Conservation (phyloP, 2,113 vertebrate species). For the Paedocypris sp. region DNA sequence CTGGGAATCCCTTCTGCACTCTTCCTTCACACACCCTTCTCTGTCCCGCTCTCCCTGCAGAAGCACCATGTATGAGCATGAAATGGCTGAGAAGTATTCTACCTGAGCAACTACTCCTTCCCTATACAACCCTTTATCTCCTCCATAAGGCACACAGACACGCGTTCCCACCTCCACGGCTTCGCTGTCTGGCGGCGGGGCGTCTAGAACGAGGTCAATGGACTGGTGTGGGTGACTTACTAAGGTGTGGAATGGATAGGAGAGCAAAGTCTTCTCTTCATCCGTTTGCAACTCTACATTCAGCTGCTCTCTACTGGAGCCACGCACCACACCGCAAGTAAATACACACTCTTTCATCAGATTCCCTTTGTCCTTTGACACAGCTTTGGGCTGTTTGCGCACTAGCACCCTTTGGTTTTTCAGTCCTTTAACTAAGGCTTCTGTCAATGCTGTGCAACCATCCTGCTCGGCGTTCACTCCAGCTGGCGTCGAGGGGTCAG, state of each 20-base stretch:
- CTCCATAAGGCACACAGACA: slow-evolving; percentile 72
- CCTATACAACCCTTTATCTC: slow-evolving; percentile 63
- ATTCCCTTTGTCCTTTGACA: slow-evolving; percentile 24
- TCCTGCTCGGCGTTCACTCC: slow-evolving; percentile 13
- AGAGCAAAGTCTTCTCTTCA: slow-evolving; percentile 59
- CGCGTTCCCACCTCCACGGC: slow-evolving; percentile 61
- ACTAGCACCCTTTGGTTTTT: slow-evolving; percentile 76
- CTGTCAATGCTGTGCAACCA: slow-evolving; percentile 43
- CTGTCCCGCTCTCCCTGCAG: slow-evolving; percentile 35
- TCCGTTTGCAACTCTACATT: slow-evolving; percentile 68
- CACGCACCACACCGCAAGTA: slow-evolving; percentile 68
- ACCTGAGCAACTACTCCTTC: slow-evolving; percentile 72
- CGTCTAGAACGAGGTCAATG: slow-evolving; percentile 63
- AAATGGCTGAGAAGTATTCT: slow-evolving; percentile 65
- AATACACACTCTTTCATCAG: slow-evolving; percentile 49
- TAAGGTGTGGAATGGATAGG: slow-evolving; percentile 60
- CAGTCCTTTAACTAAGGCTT: slow-evolving; percentile 64
- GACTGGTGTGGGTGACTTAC: slow-evolving; percentile 43
- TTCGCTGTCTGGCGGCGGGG: slow-evolving; percentile 60
- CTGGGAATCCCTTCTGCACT: slow-evolving; percentile 47
- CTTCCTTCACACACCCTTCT: slow-evolving; percentile 27
- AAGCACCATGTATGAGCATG: slow-evolving; percentile 74
- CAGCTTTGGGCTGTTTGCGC: slow-evolving; percentile 48
- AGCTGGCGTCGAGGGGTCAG: slow-evolving; percentile 28
- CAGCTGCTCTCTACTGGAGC: slow-evolving; percentile 60